A percentile compares a stretch with the other conserved stretches of the same genome.
These are phyloP conservation scores for Anseranas semipalmata DNA, from an alignment of 2,113 vertebrate species.

Conservation along the genomic window DNA sequence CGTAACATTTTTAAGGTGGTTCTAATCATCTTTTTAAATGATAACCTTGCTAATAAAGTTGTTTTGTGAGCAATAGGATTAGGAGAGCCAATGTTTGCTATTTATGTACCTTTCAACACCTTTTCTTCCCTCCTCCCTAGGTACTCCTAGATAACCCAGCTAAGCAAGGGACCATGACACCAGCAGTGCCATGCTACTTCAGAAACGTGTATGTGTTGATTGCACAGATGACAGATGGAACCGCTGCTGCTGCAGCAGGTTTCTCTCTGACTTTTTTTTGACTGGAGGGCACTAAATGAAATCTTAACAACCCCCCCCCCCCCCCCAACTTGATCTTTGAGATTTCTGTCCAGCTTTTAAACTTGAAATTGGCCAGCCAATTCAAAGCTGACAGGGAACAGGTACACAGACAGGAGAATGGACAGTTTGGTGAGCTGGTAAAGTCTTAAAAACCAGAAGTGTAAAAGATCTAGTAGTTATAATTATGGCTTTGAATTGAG, in stretches of 20 bases:
- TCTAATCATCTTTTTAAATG: background rate
- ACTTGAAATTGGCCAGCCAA: background rate
- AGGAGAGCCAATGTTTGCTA: background rate
- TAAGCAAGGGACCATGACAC: background rate
- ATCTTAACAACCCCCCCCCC: background rate
- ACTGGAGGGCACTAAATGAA: background rate
- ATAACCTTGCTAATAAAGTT: background rate
- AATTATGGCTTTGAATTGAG: background rate
- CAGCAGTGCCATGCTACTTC: rapidly evolving
- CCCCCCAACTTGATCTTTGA: background rate
- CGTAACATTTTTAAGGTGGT: background rate
- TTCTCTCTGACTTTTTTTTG: background rate
- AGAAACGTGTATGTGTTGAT: background rate
- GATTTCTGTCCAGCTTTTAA: background rate
- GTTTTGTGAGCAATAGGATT: background rate
- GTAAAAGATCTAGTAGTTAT: background rate
- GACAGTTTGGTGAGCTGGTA: background rate
- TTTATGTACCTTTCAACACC: background rate
- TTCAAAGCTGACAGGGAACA: background rate
- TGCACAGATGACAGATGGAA: background rate
- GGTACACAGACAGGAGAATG: background rate
- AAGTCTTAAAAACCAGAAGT: background rate
- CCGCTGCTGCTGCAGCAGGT: background rate
- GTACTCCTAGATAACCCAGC: background rate
- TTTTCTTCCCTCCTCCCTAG: background rate